Base-by-base conservation (phyloP, 2,797 vertebrate species). In the Smutsia gigantea region DNA sequence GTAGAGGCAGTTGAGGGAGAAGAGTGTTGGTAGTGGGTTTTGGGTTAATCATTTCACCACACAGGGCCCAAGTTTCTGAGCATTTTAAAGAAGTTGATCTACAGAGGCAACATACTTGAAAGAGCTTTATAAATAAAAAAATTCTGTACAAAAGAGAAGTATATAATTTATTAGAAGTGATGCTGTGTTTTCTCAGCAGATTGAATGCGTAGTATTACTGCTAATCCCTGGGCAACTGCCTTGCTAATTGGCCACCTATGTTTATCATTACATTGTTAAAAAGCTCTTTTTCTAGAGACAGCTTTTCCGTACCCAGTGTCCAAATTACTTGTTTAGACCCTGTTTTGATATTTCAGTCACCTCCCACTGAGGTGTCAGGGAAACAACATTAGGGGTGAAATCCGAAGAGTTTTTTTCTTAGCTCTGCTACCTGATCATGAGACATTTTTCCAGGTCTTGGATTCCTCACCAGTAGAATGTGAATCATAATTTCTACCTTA, bases 191-290 rank as follows among this genome's bases (percentile, higher is more conserved):
- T 79, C 95, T 89, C 78, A 92, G 92, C 68, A 90, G 68, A 96
- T 93, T 34, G 18, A 81, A 91, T 85, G 85, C 59, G n/a, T 49
- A 46, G 61, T 78, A 81, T 89, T 95, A 74, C 74, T 92, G 89
- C 84, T 97, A 92, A 92, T 85, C 84, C 77, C 69, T 34, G 17
- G 66, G 87, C 25, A 90, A 82, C 29, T 8, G 74, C 69, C 57
- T 97, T 87, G 85, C 66, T 97, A 96, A 98, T 90, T 96, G 94
- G 78, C 87, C 77, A 87, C 93, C 87, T 92, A 72, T 68, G 93
- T 79, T 91, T 51, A 39, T 87, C 95, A 86, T 93, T 57, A 85
- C 27, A 23, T 82, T 89, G 46, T 87, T 93, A 82, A 96, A 94
- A 96, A 68, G 61, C 39, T 88, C 92, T 75, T 91, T 92, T 66